Evolutionary conservation across 2,797 vertebrate species (phyloP).

Genomic region (Thaleichthys pacificus): DNA sequence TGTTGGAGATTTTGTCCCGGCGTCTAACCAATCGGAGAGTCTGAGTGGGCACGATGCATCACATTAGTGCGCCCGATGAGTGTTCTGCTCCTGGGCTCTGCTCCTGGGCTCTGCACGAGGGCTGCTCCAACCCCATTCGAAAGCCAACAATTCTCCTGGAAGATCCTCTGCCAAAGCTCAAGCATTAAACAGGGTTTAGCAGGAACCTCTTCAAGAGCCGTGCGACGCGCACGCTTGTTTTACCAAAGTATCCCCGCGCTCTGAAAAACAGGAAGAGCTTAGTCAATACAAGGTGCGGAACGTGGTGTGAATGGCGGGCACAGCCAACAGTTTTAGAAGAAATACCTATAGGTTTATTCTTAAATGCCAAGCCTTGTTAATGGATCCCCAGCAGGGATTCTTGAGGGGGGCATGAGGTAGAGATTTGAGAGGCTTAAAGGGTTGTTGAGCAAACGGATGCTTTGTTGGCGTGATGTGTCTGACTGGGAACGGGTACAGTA

Average conservation of each 20-base stretch:
- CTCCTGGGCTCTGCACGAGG: no score
- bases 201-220: constrained; percentile 26
- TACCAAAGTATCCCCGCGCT: constrained; percentile 13
- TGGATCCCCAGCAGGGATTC: constrained; percentile 27
- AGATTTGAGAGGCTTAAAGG: constrained; percentile 50
- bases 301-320: constrained; percentile 27
- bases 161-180: constrained; percentile 20
- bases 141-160: constrained; percentile 24
- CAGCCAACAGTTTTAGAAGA: constrained; percentile 18
- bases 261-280: constrained; percentile 23
- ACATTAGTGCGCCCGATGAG: background rate
- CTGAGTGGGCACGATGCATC: constrained; percentile 19
- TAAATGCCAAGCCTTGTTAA: constrained; percentile 33
- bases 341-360: constrained; percentile 7
- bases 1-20: constrained; percentile 17
- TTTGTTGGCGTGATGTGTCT: constrained; percentile 28
- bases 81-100: no score
- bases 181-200: constrained; percentile 47
- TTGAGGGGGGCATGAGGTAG: constrained; percentile 30
- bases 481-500: constrained; percentile 36
- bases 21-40: constrained; percentile 25
- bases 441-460: constrained; percentile 41
- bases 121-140: constrained; percentile 35
- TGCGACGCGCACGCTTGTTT: constrained; percentile 22
- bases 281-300: constrained; percentile 5